phyloP scores from a whole-genome alignment of 2,888 invertebrate genomes.

The Drosophila monieri region DNA sequence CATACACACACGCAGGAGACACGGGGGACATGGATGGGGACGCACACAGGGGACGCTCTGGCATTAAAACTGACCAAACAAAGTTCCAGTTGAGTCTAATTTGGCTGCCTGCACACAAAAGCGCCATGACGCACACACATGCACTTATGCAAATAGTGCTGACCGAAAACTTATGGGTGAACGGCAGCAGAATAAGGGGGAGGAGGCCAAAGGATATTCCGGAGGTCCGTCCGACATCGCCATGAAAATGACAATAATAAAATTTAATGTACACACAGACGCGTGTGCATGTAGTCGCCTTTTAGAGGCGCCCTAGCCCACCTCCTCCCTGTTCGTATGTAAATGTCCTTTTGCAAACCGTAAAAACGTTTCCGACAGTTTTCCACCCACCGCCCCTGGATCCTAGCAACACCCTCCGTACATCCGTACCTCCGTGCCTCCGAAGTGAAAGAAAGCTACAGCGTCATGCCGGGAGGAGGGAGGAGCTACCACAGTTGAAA shows the following conservation, averaged over 20 bases:
- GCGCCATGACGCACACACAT: constrained; percentile 24
- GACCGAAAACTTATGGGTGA: constrained; percentile 60
- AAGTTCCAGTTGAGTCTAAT: constrained; percentile 72
- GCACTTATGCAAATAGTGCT: constrained; percentile 63
- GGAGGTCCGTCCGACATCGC: constrained; percentile 38
- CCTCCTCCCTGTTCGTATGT: constrained; percentile 48
- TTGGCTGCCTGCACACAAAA: constrained; percentile 54
- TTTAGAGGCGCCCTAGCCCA: constrained; percentile 14
- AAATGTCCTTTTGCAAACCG: constrained; percentile 72
- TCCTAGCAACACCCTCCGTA: constrained; percentile 38
- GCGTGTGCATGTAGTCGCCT: constrained; percentile 43
- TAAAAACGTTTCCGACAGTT: constrained; percentile 75
- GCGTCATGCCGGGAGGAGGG: constrained; percentile 53
- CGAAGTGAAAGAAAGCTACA: constrained; percentile 42
- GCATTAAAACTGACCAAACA: constrained; percentile 77
- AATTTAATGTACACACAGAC: constrained; percentile 76
- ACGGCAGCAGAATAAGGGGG: not conserved
- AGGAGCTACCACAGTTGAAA: constrained; percentile 61
- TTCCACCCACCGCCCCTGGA: constrained; percentile 15
- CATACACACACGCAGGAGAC: not conserved
- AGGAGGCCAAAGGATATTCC: constrained; percentile 7
- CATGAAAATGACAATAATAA: constrained; percentile 78
- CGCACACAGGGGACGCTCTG: constrained; percentile 48
- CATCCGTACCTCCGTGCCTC: constrained; percentile 28
- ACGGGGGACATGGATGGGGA: not conserved